phyloP scores from a whole-genome alignment of 2,888 invertebrate genomes.

The Phrixothrix hirtus region DNA sequence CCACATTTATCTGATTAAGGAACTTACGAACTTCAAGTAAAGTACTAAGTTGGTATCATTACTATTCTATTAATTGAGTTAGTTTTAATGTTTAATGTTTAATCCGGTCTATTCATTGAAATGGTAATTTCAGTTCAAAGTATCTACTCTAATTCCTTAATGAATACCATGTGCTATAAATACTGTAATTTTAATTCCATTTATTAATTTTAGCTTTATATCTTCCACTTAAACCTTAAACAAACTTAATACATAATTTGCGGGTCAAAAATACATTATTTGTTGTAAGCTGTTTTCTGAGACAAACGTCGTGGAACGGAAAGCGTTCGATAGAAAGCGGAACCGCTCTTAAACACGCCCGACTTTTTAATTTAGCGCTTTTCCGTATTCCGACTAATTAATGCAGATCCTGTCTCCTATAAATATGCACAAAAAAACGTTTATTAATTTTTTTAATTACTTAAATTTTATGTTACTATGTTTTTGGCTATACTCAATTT shows the following conservation, averaged over 20 bases:
- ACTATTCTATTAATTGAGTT: conserved; percentile 21
- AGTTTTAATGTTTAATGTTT: conserved; percentile 17
- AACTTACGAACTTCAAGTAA: conserved; percentile 6
- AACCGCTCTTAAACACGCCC: conserved; percentile 7
- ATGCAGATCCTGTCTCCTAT: conserved; percentile 3
- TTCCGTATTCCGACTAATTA: conserved; percentile 13
- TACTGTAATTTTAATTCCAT: no score
- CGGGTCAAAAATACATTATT: conserved; percentile 9
- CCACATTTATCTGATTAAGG: conserved; percentile 9
- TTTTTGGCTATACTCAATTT: not conserved
- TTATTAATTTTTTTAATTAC: conserved; percentile 7
- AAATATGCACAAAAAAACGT: conserved; percentile 2
- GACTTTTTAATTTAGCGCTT: conserved; percentile 14
- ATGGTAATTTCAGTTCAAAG: conserved; percentile 4
- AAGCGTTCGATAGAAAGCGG: conserved; percentile 12
- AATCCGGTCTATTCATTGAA: conserved; percentile 1
- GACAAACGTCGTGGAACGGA: conserved; percentile 10
- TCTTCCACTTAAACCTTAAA: no score
- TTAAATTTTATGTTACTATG: not conserved
- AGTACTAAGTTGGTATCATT: conserved; percentile 13
- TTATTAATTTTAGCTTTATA: no score
- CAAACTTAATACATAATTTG: conserved; percentile 1
- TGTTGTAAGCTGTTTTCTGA: conserved; percentile 7
- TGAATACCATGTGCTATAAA: no score
- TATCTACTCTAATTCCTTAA: not conserved